phyloP scores from a whole-genome alignment of 2,888 invertebrate genomes.

The Dioctria linearis region DNA sequence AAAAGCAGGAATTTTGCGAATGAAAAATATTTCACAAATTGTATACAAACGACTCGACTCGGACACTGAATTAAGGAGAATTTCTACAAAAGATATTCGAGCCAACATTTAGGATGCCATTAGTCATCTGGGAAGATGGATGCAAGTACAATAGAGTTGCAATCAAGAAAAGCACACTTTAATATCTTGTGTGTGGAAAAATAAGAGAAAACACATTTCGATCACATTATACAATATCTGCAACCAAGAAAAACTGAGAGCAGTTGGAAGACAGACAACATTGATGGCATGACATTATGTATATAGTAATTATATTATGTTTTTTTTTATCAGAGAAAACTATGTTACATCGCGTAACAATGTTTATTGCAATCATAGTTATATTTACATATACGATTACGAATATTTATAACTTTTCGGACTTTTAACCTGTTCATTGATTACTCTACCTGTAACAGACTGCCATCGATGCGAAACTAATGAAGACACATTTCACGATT shows the following conservation, averaged over 20 bases:
- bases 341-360: neutral
- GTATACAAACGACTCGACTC: neutral
- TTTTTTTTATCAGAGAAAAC: neutral
- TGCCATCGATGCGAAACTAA: constrained; percentile 95
- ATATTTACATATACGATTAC: constrained; percentile 4
- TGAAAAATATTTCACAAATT: neutral
- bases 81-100: constrained; percentile 1
- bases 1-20: neutral
- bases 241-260: constrained; percentile 25
- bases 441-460: constrained; percentile 92
- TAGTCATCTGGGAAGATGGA: constrained; percentile 8
- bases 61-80: neutral
- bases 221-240: constrained; percentile 32
- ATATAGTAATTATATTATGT: too few species aligned
- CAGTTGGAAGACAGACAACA: constrained; percentile 3
- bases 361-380: constrained; percentile 3
- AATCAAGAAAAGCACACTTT: neutral
- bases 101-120: constrained; percentile 31
- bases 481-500: constrained; percentile 94
- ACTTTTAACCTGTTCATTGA: constrained; percentile 18
- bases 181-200: neutral
- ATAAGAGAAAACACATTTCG: constrained; percentile 21
- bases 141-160: constrained; percentile 8
- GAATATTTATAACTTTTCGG: constrained; percentile 35
- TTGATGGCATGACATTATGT: too few species aligned